phyloP scores from a whole-genome alignment of 2,113 vertebrate species.

The Indicator indicator region DNA sequence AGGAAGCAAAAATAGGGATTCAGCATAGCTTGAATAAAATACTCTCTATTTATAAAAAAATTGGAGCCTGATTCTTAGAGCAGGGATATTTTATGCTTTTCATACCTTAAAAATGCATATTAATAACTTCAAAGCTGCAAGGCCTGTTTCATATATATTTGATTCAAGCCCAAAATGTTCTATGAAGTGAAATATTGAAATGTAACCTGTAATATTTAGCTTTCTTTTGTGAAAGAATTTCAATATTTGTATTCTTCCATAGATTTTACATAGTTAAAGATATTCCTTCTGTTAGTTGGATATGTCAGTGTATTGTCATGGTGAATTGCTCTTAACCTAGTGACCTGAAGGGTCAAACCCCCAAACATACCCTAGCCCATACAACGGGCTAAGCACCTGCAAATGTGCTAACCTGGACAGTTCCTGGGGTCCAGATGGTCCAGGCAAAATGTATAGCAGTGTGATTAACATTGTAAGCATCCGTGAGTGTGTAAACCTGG shows the following conservation, averaged over 20 bases:
- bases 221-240: neutral
- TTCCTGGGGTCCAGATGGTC: no score
- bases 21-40: neutral
- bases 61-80: neutral
- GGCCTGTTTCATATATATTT: neutral
- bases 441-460: no score
- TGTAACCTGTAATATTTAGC: neutral
- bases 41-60: neutral
- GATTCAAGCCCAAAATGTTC: neutral
- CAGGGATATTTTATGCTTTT: neutral
- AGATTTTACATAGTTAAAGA: neutral
- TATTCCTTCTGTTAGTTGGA: neutral
- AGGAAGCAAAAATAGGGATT: neutral
- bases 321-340: neutral
- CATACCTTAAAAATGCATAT: neutral
- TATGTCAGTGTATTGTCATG: neutral
- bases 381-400: no score
- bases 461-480: no score
- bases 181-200: neutral
- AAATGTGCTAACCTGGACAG: no score
- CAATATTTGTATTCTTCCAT: neutral
- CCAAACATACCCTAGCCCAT: no score
- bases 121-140: neutral
- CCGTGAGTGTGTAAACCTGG: no score
- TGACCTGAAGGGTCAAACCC: no score